Percentiles rank a stretch among this genome's conserved stretches.
Conservation (phyloP, 2,113 vertebrate species). For the Camelus bactrianus region DNA sequence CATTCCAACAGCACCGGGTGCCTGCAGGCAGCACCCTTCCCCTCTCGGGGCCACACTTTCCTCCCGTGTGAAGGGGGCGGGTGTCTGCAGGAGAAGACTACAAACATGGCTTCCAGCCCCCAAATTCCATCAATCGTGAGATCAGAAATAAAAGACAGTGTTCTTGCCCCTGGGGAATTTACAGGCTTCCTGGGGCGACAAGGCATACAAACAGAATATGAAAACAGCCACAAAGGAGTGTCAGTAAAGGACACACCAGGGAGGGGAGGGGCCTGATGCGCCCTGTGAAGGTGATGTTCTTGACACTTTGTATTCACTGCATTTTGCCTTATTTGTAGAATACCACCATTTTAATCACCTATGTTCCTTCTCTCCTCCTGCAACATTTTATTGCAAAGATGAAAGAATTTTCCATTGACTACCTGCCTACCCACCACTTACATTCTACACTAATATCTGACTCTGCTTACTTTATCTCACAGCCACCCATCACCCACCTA, state of each 20-base stretch:
- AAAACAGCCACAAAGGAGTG: neutral
- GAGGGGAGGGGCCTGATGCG: too few species aligned
- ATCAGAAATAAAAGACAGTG: neutral
- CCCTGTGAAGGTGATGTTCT: neutral
- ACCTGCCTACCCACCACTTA: neutral
- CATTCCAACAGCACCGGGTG: neutral
- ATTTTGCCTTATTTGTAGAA: neutral
- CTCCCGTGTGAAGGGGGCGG: neutral
- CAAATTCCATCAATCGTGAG: neutral
- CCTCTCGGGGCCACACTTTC: neutral
- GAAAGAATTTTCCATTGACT: neutral
- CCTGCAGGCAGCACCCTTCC: neutral
- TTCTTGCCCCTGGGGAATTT: neutral
- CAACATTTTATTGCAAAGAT: neutral
- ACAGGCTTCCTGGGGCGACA: neutral
- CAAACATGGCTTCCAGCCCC: neutral
- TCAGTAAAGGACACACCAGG: neutral
- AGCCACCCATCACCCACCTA: neutral
- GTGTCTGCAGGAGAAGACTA: neutral
- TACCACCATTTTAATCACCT: neutral
- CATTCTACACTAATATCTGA: neutral
- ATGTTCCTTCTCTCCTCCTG: neutral
- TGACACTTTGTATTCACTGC: neutral
- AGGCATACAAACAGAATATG: neutral
- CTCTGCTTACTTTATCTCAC: neutral